Evolutionary conservation across 2,888 invertebrate species (phyloP), one percentile per base, ranked within the genome.

Genomic region (Xestobium rufovillosum): DNA sequence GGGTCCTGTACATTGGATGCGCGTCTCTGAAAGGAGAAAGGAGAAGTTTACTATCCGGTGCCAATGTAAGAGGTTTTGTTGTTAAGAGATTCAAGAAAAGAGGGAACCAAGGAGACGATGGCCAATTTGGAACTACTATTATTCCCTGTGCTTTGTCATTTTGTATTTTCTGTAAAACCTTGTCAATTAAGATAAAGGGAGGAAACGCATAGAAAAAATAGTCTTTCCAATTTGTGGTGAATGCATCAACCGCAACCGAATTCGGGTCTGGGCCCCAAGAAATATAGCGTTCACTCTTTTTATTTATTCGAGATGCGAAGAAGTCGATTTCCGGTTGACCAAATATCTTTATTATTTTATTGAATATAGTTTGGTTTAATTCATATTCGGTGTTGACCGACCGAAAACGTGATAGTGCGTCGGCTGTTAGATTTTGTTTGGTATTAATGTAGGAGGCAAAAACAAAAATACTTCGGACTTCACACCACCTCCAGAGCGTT

Each of bases 101-200:
- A 4, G 48, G 45, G 26, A 32, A 43, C 50, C 48, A 48, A n/a
- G 48, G 41, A 39, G 48, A 45, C 6, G 44, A 31, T 14, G 31
- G 16, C 46, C 44, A 48, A 4, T 29, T 11, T 6, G 48, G 47
- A n/a, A 48, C 44, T 10, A 47, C 38, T n/a, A 50, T 6, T 6
- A 50, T 36, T 6, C 47, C 44, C 13, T 9, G 19, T 11, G 47
- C 45, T 26, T 43, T 40, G 25, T 49, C 48, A 1, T 25, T 23
- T 3, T 43, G 38, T 23, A 49, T 46, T 32, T 49, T 49, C 36
- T 37, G 34, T 17, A 44, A 19, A 3, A 36, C 28, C 28, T 28
- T 47, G 25, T 23, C 6, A 19, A 34, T 30, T 31, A 34, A 6
- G 25, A 17, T 19, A 33, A 43, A 34, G 1, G 48, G 48, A 3